A percentile compares a stretch with the other conserved stretches of the same genome.
These are phyloP conservation scores for Fregetta grallaria DNA, from an alignment of 2,113 vertebrate genomes.

Conservation along the genomic window DNA sequence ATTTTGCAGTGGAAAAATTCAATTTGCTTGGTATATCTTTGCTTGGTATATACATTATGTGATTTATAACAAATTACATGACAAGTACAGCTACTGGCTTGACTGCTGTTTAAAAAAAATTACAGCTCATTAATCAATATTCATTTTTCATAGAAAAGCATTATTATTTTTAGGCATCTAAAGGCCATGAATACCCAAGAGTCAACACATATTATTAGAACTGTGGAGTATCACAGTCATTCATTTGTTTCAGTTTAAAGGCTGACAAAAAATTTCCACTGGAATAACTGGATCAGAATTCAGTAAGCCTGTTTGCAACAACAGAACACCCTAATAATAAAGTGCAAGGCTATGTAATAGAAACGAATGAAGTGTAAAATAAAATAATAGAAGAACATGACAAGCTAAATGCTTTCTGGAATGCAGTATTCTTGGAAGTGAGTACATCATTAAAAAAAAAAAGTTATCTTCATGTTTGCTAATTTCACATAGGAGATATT, in stretches of 20 bases:
- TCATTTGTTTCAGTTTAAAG: slow-evolving; percentile 66
- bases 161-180: slow-evolving; percentile 79
- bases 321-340: slow-evolving; percentile 62
- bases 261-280: slow-evolving; percentile 58
- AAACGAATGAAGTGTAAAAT: slow-evolving; percentile 75
- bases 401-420: slow-evolving; percentile 59
- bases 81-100: slow-evolving; percentile 71
- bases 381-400: slow-evolving; percentile 71
- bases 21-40: not conserved
- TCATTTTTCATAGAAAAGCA: slow-evolving; percentile 74
- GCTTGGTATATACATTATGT: slow-evolving; percentile 3
- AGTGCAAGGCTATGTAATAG: slow-evolving; percentile 60
- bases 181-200: slow-evolving; percentile 70
- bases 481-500: slow-evolving; percentile 33
- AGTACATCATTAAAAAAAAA: slow-evolving; percentile 14
- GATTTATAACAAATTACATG: slow-evolving; percentile 75
- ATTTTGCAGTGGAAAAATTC: slow-evolving; percentile 14
- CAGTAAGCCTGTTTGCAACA: slow-evolving; percentile 51
- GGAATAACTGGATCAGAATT: slow-evolving; percentile 49
- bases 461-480: slow-evolving; percentile 29
- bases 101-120: slow-evolving; percentile 71
- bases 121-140: slow-evolving; percentile 81
- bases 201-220: slow-evolving; percentile 75
- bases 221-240: slow-evolving; percentile 49
- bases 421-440: slow-evolving; percentile 25